Percentiles rank a stretch among this genome's conserved stretches.
phyloP scores from a whole-genome alignment of 2,888 invertebrate species.

The Dynastes tityus region DNA sequence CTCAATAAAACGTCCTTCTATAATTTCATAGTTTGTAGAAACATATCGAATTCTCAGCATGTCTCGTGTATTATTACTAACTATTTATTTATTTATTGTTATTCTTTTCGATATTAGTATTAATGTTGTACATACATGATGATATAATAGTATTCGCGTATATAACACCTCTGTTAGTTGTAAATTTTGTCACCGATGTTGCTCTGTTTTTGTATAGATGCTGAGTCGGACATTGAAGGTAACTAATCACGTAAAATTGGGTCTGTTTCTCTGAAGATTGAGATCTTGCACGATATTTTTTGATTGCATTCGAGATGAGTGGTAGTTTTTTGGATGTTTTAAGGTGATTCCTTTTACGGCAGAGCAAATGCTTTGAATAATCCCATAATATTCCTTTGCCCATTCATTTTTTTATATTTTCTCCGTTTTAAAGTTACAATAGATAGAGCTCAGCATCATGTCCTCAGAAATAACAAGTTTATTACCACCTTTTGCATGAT shows the following conservation, averaged over 20 bases:
- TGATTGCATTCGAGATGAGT: constrained; percentile 13
- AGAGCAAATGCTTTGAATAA: neutral
- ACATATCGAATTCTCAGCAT: constrained; percentile 34
- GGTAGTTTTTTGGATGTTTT: constrained; percentile 13
- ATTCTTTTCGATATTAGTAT: constrained; percentile 20
- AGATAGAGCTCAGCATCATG: constrained; percentile 12
- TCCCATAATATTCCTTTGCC: too few relatives aligned
- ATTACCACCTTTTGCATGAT: constrained; percentile 10
- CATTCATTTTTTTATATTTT: too few relatives aligned
- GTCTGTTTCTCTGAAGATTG: constrained; percentile 42
- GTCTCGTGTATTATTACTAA: constrained; percentile 18
- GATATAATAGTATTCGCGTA: constrained; percentile 26
- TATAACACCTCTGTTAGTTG: constrained; percentile 50
- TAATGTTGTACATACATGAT: constrained; percentile 29
- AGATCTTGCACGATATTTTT: constrained; percentile 38
- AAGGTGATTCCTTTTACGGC: neutral
- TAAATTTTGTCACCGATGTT: constrained; percentile 51
- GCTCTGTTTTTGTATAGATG: constrained; percentile 64
- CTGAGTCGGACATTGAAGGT: constrained; percentile 71
- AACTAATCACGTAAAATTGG: constrained; percentile 58
- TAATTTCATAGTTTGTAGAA: constrained; percentile 38
- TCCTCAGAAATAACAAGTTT: neutral
- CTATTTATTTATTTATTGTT: constrained; percentile 28
- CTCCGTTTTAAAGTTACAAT: neutral
- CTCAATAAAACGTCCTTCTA: neutral